Conservation (phyloP, 2,888 invertebrate species). For the Stratiomys singularior region DNA sequence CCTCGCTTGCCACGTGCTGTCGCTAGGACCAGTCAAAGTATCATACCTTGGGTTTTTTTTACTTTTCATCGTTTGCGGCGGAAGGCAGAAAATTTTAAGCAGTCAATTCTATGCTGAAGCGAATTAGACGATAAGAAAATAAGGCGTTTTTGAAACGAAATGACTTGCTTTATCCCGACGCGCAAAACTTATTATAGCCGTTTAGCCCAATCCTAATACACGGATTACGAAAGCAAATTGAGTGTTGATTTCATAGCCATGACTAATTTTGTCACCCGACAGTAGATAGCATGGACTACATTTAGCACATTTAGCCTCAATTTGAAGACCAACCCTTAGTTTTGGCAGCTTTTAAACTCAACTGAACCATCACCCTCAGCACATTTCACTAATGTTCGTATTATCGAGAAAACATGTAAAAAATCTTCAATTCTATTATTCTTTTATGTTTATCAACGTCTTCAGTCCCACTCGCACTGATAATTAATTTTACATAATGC, state of each 20-base stretch:
- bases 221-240: slow-evolving; percentile 13
- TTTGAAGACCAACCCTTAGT: slow-evolving; percentile 1
- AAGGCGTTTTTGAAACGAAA: slow-evolving; percentile 10
- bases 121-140: too few relatives aligned
- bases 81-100: too few relatives aligned
- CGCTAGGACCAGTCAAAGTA: too few relatives aligned
- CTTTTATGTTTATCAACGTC: neutral
- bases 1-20: too few relatives aligned
- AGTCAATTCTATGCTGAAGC: too few relatives aligned
- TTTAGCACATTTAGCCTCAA: neutral
- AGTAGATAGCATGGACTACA: slow-evolving; percentile 4
- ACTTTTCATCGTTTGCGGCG: too few relatives aligned
- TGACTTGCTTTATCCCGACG: neutral
- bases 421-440: neutral
- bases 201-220: slow-evolving; percentile 8
- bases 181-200: slow-evolving; percentile 4
- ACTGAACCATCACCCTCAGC: slow-evolving; percentile 15
- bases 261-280: slow-evolving; percentile 10
- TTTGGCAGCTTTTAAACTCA: neutral
- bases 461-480: too few relatives aligned
- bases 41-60: too few relatives aligned
- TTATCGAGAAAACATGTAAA: neutral
- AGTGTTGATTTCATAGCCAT: slow-evolving; percentile 20
- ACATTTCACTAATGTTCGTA: neutral
- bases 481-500: neutral